These are phyloP conservation scores for Anadara kagoshimensis DNA, from an alignment of 1,140 invertebrate genomes.

Conservation along the genomic window DNA sequence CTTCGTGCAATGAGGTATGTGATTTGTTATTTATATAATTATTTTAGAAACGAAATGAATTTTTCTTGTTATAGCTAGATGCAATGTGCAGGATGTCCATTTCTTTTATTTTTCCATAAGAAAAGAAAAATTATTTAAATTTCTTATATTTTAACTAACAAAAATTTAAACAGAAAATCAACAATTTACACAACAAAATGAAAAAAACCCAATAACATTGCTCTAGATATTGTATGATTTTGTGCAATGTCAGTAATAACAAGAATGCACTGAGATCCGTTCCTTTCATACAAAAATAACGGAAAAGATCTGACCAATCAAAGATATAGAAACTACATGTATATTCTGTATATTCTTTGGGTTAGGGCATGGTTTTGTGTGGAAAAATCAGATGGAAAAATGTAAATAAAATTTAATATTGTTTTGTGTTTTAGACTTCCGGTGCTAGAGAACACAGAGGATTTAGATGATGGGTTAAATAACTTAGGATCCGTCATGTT, in stretches of 20 bases:
- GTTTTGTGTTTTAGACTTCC: constrained; percentile 78
- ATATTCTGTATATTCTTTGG: no score
- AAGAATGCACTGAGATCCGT: no score
- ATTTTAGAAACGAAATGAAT: background rate
- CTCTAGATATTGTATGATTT: no score
- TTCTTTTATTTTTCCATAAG: background rate
- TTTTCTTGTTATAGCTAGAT: background rate
- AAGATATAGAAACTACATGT: no score
- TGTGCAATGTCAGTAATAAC: no score
- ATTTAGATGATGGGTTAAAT: constrained; percentile 65
- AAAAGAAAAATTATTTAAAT: background rate
- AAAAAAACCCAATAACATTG: no score
- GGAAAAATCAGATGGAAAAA: no score
- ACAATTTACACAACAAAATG: no score
- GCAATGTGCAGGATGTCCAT: background rate
- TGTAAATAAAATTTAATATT: background rate
- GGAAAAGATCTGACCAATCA: no score
- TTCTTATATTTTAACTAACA: background rate
- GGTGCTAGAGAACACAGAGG: constrained; percentile 85
- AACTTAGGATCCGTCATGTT: constrained; percentile 74
- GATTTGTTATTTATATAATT: background rate
- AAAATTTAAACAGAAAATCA: no score
- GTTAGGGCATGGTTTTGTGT: no score
- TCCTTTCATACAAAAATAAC: no score
- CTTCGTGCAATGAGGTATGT: constrained; percentile 77